Conservation (phyloP, 1,140 invertebrate species). For the Globodera rostochiensis region DNA sequence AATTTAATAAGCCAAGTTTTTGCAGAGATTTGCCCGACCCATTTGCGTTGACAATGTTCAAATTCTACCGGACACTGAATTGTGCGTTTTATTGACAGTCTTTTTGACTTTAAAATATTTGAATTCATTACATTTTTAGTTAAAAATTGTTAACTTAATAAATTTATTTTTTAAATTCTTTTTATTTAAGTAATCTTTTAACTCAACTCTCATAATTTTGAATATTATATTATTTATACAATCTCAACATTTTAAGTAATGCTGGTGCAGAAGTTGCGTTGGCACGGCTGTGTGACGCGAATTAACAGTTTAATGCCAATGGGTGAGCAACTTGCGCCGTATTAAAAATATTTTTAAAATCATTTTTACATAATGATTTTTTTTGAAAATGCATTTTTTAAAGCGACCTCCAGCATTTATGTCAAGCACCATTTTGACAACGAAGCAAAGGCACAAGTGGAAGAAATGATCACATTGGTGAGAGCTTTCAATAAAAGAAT, state of each 20-base stretch:
- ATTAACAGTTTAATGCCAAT: constrained; percentile 53
- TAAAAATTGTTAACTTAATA: background rate
- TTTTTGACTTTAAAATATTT: too few species aligned
- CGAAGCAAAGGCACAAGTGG: constrained; percentile 64
- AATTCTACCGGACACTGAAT: constrained; percentile 64
- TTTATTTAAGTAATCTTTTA: too few species aligned
- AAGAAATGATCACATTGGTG: constrained; percentile 78
- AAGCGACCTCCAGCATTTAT: constrained; percentile 63
- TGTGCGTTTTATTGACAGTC: constrained; percentile 35
- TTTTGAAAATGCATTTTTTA: constrained; percentile 7
- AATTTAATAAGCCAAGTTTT: constrained; percentile 41
- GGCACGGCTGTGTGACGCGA: constrained; percentile 64
- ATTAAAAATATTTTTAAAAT: constrained; percentile 9
- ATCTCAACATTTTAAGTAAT: constrained; percentile 52
- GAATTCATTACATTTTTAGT: too few species aligned
- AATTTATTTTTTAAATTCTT: background rate
- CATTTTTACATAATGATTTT: background rate
- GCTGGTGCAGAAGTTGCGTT: constrained; percentile 64
- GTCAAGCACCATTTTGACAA: constrained; percentile 65
- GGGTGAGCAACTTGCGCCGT: background rate
- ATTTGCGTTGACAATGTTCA: constrained; percentile 65
- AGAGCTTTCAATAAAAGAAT: constrained; percentile 21
- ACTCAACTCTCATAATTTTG: too few species aligned
- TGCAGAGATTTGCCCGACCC: constrained; percentile 61
- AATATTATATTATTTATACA: background rate